These are phyloP conservation scores for Scolopax bukidnonensis DNA, from an alignment of 2,797 vertebrate genomes.

Conservation along the genomic window DNA sequence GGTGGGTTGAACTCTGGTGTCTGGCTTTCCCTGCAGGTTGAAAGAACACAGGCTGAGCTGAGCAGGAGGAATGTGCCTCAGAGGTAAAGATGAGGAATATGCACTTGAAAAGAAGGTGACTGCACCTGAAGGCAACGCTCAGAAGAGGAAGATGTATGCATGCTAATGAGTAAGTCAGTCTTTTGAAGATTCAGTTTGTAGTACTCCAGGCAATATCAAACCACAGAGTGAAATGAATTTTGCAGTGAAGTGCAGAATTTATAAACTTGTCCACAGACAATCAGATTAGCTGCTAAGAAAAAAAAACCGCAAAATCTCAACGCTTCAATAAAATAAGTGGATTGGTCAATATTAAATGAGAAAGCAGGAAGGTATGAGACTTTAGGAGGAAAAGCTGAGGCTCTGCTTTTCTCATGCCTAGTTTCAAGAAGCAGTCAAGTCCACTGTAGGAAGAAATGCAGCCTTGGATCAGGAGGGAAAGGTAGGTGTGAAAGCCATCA, in stretches of 20 bases:
- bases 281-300: background rate
- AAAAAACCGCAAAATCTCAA: background rate
- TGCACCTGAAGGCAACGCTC: constrained; percentile 25
- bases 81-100: background rate
- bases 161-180: background rate
- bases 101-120: background rate
- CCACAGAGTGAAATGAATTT: background rate
- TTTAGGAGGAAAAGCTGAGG: background rate
- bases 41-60: background rate
- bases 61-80: background rate
- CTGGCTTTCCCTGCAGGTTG: background rate
- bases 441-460: background rate
- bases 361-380: background rate
- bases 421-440: background rate
- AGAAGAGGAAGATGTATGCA: background rate
- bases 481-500: background rate
- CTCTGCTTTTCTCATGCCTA: background rate
- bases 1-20: background rate
- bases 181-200: constrained; percentile 37
- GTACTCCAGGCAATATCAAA: background rate
- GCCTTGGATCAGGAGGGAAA: background rate
- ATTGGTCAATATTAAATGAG: background rate
- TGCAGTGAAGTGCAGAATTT: background rate
- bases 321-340: background rate
- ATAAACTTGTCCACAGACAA: background rate